Conservation (phyloP, 2,113 vertebrate genomes). For the Eulacestoma nigropectus region DNA sequence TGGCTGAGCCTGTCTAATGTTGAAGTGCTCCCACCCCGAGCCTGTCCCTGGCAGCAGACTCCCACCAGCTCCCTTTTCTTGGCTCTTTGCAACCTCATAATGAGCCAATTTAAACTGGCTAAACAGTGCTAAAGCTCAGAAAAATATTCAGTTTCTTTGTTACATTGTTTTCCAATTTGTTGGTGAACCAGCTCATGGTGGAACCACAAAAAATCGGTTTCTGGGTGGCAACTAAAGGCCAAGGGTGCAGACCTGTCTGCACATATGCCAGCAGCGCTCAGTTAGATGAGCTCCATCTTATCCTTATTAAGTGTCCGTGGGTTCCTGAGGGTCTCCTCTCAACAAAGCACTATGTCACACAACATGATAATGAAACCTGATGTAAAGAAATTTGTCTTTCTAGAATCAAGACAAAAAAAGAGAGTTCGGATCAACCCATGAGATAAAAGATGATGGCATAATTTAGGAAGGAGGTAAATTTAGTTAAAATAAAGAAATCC, state of each 20-base stretch:
- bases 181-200: not conserved
- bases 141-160: not conserved
- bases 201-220: not conserved
- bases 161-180: not conserved
- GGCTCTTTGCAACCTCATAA: not conserved
- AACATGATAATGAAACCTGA: not conserved
- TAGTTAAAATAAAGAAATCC: not conserved
- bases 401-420: not conserved
- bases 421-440: not conserved
- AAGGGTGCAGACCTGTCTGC: not conserved
- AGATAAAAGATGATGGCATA: not conserved
- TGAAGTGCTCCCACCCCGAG: not conserved
- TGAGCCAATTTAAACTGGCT: not conserved
- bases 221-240: not conserved
- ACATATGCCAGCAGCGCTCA: not conserved
- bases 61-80: not conserved
- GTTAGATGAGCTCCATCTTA: not conserved
- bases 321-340: not conserved
- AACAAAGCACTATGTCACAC: not conserved
- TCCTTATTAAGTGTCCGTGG: not conserved
- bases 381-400: not conserved
- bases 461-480: not conserved
- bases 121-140: not conserved
- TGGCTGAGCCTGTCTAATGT: not conserved
- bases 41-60: not conserved